Evolutionary conservation across 2,113 vertebrate species (phyloP).

Genomic region (Lophotis ruficrista): DNA sequence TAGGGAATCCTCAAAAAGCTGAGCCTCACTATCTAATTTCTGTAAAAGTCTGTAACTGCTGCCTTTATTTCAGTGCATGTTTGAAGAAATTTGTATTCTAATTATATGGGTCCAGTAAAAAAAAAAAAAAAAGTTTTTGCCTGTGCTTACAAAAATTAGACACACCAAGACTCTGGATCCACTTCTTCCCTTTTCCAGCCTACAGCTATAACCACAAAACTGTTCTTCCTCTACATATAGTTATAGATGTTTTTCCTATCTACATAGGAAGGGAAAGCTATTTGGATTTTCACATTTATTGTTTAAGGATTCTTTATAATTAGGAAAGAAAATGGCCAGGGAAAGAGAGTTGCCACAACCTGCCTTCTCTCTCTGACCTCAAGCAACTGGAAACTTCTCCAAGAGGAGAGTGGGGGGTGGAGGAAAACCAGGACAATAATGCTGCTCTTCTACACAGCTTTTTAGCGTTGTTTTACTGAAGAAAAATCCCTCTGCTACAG

Average conservation of each 20-base stretch:
- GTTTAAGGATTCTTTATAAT: not conserved
- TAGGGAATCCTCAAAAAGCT: not conserved
- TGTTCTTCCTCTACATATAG: not conserved
- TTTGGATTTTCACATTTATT: not conserved
- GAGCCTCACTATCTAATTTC: not conserved
- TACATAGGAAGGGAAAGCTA: not conserved
- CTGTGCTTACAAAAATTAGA: not conserved
- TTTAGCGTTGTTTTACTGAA: not conserved
- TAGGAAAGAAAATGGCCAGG: not conserved
- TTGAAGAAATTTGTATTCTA: not conserved
- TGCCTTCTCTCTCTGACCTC: not conserved
- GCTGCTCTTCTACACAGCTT: not conserved
- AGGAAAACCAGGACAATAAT: not conserved
- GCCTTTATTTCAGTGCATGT: not conserved
- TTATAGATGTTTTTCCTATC: not conserved
- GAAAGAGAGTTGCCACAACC: not conserved
- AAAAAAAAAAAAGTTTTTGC: not conserved
- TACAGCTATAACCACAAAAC: not conserved
- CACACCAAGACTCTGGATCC: not conserved
- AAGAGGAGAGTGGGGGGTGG: not conserved
- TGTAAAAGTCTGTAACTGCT: not conserved
- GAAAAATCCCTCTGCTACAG: not conserved
- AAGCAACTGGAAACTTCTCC: not conserved
- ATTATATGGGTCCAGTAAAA: not conserved
- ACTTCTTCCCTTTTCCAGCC: not conserved